Evolutionary conservation across 2,113 vertebrate species (phyloP), one percentile per base, ranked within the genome.

Genomic region (Scomber colias): DNA sequence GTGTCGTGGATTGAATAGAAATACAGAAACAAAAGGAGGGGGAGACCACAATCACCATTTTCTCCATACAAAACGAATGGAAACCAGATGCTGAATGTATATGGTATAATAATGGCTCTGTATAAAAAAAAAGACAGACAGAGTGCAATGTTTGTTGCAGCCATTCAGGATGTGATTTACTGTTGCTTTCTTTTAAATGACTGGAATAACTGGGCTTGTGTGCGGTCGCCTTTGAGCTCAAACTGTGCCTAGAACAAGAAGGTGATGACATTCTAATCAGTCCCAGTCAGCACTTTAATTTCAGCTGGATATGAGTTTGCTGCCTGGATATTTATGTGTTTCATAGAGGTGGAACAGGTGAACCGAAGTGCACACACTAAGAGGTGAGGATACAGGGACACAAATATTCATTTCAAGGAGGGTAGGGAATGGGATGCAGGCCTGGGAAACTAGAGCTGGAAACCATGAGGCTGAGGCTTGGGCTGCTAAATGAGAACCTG

Each of bases 61-160:
- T 75, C 73, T 71, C 60, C 56, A 54, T 51, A 56, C 48, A 75
- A 84, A 62, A 21, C 80, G 69, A 91, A 92, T 90, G 40, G 74
- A 74, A 92, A 85, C 55, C 92, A 91, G 83, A 90, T 92, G 90
- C 71, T 72, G 77, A 50, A 84, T 73, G 53, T 85, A 87, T 82
- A 83, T 61, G 63, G 69, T 72, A 56, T 55, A 82, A 77, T 90
- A 86, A 89, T 83, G 85, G 66, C 66, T 79, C 56, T 64, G 57
- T 66, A 65, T 71, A 40, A 40, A 40, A 40, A 40, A 40, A 77
- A 83, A 86, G 63, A 40, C 16, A 78, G 35, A 68, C 69, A 71
- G 17, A 71, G 55, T 30, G 59, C 68, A 80, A 1, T 24, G 55
- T 30, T 31, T 61, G 31, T 30, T 35, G 89, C 83, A 77, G 64